These are phyloP conservation scores for Parambassis ranga DNA, from an alignment of 2,797 vertebrate species.

Conservation along the genomic window DNA sequence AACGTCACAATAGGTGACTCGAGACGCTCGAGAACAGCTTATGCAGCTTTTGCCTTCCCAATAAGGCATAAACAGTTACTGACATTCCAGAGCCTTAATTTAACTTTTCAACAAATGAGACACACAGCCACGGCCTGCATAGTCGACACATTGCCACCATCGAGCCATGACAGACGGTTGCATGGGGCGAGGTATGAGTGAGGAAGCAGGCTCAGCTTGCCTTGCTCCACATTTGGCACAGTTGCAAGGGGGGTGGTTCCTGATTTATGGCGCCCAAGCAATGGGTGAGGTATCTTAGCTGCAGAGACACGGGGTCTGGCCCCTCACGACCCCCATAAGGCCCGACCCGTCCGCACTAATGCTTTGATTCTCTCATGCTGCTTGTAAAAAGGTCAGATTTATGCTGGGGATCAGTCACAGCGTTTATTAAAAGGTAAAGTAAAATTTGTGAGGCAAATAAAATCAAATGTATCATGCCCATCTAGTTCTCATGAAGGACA, in stretches of 20 bases:
- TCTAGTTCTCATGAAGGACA: not conserved
- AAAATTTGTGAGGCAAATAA: slow-evolving; percentile 31
- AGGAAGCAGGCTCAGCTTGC: slow-evolving; percentile 57
- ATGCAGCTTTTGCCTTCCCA: slow-evolving; percentile 9
- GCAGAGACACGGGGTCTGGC: slow-evolving; percentile 44
- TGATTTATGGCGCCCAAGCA: slow-evolving; percentile 67
- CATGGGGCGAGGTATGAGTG: slow-evolving; percentile 27
- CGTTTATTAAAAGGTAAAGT: slow-evolving; percentile 40
- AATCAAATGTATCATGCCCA: not conserved
- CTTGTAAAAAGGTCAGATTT: slow-evolving; percentile 58
- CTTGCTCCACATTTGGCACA: slow-evolving; percentile 67
- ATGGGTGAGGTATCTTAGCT: slow-evolving; percentile 44
- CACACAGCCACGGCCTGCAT: slow-evolving; percentile 29
- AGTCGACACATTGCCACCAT: slow-evolving; percentile 45
- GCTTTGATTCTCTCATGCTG: slow-evolving; percentile 47
- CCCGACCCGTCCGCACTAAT: not conserved
- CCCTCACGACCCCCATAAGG: slow-evolving; percentile 20
- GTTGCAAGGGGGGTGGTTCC: slow-evolving; percentile 31
- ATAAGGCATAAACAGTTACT: slow-evolving; percentile 46
- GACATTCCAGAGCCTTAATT: slow-evolving; percentile 64
- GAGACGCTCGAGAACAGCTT: not conserved
- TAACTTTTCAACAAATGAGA: slow-evolving; percentile 67
- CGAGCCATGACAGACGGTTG: slow-evolving; percentile 13
- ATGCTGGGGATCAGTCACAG: slow-evolving; percentile 22
- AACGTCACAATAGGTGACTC: not conserved